phyloP scores from a whole-genome alignment of 2,113 vertebrate species.

The Meriones unguiculatus region DNA sequence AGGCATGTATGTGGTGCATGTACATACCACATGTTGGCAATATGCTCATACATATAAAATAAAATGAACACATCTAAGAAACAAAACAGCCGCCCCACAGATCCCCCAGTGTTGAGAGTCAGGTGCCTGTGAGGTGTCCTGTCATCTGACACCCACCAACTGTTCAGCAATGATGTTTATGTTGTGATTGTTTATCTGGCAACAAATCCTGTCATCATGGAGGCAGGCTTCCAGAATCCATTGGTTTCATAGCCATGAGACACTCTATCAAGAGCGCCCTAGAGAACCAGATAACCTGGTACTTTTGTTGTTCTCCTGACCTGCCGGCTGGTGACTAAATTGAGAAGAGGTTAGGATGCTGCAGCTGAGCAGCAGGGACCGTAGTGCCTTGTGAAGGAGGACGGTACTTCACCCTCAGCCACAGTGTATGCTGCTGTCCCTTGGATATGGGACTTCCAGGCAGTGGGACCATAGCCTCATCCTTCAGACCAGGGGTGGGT shows the following conservation, averaged over 20 bases:
- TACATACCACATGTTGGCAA: too few species aligned
- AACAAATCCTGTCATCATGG: not conserved
- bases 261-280: not conserved
- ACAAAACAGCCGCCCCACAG: too few species aligned
- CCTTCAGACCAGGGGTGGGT: not conserved
- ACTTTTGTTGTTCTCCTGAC: not conserved
- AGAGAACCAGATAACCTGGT: not conserved
- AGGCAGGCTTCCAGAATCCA: not conserved
- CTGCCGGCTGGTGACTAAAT: not conserved
- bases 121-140: not conserved
- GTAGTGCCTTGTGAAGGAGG: not conserved
- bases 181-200: slow-evolving; percentile 10
- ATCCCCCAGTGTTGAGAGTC: not conserved
- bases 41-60: not conserved
- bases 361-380: not conserved
- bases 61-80: too few species aligned
- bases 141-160: not conserved
- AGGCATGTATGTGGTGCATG: not conserved
- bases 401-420: not conserved
- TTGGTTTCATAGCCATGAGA: not conserved
- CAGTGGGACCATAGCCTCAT: not conserved
- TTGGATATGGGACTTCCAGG: not conserved
- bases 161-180: not conserved
- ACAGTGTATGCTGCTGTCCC: too few species aligned
- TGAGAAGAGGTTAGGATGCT: not conserved